Evolutionary conservation across 2,888 invertebrate genomes (phyloP).

Genomic region (Phania funesta): DNA sequence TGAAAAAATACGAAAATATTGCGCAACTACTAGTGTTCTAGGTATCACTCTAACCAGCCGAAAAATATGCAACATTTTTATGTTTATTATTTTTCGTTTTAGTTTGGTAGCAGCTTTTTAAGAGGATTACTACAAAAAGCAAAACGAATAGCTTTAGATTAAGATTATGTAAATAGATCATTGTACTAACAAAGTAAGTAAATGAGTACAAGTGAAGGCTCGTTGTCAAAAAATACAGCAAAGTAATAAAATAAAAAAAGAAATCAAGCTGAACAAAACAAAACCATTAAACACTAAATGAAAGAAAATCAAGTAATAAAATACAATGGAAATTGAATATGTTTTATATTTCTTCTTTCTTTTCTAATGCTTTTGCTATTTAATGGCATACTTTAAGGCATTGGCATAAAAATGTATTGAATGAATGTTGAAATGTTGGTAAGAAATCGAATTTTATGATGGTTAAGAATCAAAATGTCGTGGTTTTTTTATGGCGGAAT

Average conservation of each 20-base stretch:
- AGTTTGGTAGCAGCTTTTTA: slow-evolving; percentile 40
- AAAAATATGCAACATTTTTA: slow-evolving; percentile 59
- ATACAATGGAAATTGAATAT: slow-evolving; percentile 37
- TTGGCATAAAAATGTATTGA: slow-evolving; percentile 33
- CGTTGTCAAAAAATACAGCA: slow-evolving; percentile 1
- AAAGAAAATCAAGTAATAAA: slow-evolving; percentile 45
- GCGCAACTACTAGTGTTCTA: not conserved
- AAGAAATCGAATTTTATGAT: slow-evolving; percentile 50
- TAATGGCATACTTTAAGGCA: slow-evolving; percentile 62
- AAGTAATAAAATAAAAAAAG: slow-evolving; percentile 12
- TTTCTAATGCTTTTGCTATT: slow-evolving; percentile 15
- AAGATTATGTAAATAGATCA: slow-evolving; percentile 68
- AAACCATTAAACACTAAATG: slow-evolving; percentile 18
- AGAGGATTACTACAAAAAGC: slow-evolving; percentile 63
- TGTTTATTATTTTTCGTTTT: slow-evolving; percentile 8
- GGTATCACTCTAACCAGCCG: slow-evolving; percentile 35
- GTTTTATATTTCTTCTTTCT: not conserved
- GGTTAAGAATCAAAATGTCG: slow-evolving; percentile 38
- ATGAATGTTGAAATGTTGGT: slow-evolving; percentile 28
- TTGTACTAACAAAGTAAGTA: slow-evolving; percentile 57
- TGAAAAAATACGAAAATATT: slow-evolving; percentile 9
- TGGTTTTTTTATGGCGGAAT: slow-evolving; percentile 41
- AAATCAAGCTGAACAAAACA: not conserved
- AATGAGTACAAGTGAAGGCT: slow-evolving; percentile 11
- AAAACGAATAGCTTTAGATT: slow-evolving; percentile 65